Base-by-base conservation (phyloP, 2,888 invertebrate genomes). In the Crocallis elinguaria region DNA sequence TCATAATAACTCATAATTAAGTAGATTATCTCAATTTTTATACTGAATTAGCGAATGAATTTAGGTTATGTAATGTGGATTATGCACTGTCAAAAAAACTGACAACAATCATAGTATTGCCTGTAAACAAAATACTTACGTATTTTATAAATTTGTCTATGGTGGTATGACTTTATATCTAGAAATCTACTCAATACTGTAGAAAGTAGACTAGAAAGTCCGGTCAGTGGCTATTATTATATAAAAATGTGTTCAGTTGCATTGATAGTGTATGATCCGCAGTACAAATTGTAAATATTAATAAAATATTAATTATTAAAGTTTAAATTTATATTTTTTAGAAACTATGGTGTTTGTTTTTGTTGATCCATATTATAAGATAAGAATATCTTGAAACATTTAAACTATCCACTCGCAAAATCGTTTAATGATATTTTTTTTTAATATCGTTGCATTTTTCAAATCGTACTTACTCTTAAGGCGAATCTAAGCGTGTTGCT, bases 301-400 rank as follows among this genome's bases (percentile, higher is more conserved):
- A 21, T 37, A 9, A 38, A 25, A 8, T 23, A 11, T 25, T 38
- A 38, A 9, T 13, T 21, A 36, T n/a, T 12, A 33, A n/a, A 29
- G 6, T 11, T n/a, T n/a, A 36, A 17, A 35, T 19, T 37, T 23
- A 23, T 37, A 37, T 27, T 36, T 35, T 2, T 5, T 37, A 45
- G 29, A 17, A 21, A 16, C n/a, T 39, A 48, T 33, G 48, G 48
- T 39, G 48, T 25, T 39, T 48, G 33, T 33, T 48, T 48, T 27
- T 48, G 39, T 42, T 42, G 13, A 30, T 42, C 30, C 21, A 37
- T 37, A 37, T n/a, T n/a, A n/a, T n/a, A n/a, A n/a, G n/a, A n/a
- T n/a, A n/a, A n/a, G n/a, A n/a, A n/a, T n/a, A n/a, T n/a, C n/a
- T n/a, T n/a, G n/a, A n/a, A n/a, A n/a, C n/a, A n/a, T n/a, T n/a